A percentile compares a stretch with the other conserved stretches of the same genome.
phyloP scores from a whole-genome alignment of 1,140 invertebrate genomes.

The Copidosoma floridanum region DNA sequence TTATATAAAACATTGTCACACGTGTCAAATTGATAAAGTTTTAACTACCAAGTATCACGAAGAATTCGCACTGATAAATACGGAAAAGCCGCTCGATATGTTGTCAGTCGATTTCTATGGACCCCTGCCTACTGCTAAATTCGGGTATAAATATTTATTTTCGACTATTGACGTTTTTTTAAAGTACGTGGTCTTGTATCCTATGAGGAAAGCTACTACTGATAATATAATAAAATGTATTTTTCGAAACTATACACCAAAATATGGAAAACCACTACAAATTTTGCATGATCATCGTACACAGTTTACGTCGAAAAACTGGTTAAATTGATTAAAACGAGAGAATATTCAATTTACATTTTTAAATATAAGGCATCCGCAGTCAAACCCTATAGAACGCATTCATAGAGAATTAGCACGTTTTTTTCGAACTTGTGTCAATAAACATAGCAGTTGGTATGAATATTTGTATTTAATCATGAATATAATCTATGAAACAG shows the following conservation, averaged over 20 bases:
- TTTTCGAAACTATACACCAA: conserved; percentile 24
- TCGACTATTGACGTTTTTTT: conserved; percentile 38
- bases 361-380: conserved; percentile 32
- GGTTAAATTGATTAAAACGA: conserved; percentile 27
- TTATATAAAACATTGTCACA: too few relatives aligned
- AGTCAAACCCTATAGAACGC: conserved; percentile 22
- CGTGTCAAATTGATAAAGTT: too few relatives aligned
- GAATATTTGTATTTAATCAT: conserved; percentile 14
- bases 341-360: conserved; percentile 28
- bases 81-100: conserved; percentile 31
- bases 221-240: conserved; percentile 23
- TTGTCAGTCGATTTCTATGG: conserved; percentile 41
- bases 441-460: neutral
- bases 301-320: conserved; percentile 25
- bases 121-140: conserved; percentile 31
- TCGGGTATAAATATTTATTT: conserved; percentile 34
- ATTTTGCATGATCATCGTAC: conserved; percentile 33
- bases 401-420: conserved; percentile 25
- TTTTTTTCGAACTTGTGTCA: conserved; percentile 11
- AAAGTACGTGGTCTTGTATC: conserved; percentile 42
- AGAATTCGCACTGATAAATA: conserved; percentile 13
- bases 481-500: conserved; percentile 20
- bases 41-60: too few relatives aligned
- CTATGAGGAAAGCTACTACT: conserved; percentile 34
- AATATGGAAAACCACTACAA: conserved; percentile 22